Base-by-base conservation (phyloP, 2,113 vertebrate species). In the Mastomys coucha region DNA sequence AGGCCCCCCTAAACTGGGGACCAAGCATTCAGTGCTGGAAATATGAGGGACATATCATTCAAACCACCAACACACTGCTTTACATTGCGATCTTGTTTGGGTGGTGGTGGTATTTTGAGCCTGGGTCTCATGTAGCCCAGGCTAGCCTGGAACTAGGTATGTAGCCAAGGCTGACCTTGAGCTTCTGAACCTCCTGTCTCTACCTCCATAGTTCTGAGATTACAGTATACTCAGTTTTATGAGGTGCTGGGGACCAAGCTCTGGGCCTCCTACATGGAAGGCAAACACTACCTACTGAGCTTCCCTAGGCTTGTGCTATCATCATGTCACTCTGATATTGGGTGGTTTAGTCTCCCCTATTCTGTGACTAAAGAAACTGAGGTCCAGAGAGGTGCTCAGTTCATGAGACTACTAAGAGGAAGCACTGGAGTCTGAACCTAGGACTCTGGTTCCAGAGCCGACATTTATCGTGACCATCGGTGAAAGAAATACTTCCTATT, bases 401-500 rank as follows among this genome's bases (percentile, higher is more conserved):
- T 75, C 33, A 12, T 17, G 5, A 85, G 65, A 22, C 65, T 73
- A 1, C 58, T 65, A 69, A 81, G 77, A 94, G 26, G 87, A 94
- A 31, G 42, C 70, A 51, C 63, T 20, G 28, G 31, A 19, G 45
- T 89, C 88, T 53, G 65, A 87, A 63, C 24, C 49, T 58, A 65
- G 70, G 65, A 88, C 26, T 22, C 39, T 75, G 36, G 10, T 19
- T 85, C 31, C 0, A 1, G 22, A 75, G 26, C 14, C 39, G 14
- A n/a, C 81, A 39, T 26, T 39, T 22, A 13, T 67, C 90, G 22
- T 51, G 78, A 28, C 85, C 70, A 36, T 36, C 60, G 12, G n/a
- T 81, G 42, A 76, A 82, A 81, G 85, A 96, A 97, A 89, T 80
- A 81, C 24, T 9, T 89, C 39, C 39, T 51, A 60, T 14, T 72